Conservation (phyloP, 1,140 invertebrate species). For the Colletes latitarsis region DNA sequence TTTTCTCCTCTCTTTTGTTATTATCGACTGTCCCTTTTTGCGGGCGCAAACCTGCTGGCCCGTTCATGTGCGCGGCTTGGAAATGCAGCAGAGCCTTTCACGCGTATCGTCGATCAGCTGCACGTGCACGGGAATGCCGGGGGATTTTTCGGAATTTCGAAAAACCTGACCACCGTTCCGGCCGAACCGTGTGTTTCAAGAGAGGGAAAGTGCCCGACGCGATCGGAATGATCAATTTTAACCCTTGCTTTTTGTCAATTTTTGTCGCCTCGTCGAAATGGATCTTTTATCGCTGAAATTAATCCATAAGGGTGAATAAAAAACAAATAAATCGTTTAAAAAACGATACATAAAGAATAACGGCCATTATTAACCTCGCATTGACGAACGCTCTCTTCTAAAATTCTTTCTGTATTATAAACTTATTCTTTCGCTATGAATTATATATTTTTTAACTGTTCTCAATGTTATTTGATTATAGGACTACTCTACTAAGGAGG, state of each 20-base stretch:
- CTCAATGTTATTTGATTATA: no score
- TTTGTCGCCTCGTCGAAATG: no score
- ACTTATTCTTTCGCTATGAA: no score
- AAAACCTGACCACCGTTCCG: neutral
- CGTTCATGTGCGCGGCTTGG: slow-evolving; percentile 10
- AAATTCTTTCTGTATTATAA: no score
- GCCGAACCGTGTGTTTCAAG: neutral
- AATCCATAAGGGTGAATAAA: no score
- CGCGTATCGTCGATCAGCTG: slow-evolving; percentile 34
- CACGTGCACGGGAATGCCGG: slow-evolving; percentile 20
- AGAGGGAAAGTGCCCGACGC: neutral
- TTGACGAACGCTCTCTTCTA: no score
- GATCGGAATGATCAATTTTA: neutral
- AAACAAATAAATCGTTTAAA: no score
- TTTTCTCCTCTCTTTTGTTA: slow-evolving; percentile 32
- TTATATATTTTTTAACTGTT: no score
- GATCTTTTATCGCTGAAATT: neutral
- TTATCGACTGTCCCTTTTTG: slow-evolving; percentile 50
- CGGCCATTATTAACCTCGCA: no score
- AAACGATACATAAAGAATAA: no score
- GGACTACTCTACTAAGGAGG: no score
- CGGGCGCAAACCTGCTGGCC: slow-evolving; percentile 2
- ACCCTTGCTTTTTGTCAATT: neutral
- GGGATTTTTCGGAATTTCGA: slow-evolving; percentile 9
- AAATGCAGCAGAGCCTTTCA: slow-evolving; percentile 32